Base-by-base conservation (phyloP, 1,140 invertebrate species). In the Pomacea maculata region DNA sequence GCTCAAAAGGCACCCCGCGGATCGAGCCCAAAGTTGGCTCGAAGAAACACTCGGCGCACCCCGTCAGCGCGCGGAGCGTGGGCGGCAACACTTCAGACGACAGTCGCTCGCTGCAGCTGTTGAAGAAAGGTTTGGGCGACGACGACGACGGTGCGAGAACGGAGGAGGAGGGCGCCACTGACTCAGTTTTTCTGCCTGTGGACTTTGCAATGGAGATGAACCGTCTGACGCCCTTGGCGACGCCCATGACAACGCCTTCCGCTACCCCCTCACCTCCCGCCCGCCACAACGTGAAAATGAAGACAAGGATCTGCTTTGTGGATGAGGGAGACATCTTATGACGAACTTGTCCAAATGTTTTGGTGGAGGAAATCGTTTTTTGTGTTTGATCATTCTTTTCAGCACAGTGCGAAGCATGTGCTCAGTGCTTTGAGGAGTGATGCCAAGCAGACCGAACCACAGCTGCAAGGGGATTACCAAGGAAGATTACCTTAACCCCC, bases 1-100 rank as follows among this genome's bases (percentile, higher is more conserved):
- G 81, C 14, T 84, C 83, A 77, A 84, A 83, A 34, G 84, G 80
- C 78, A 80, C 78, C 57, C 68, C 54, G 17, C 64, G 65, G 52
- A 10, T 67, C 9, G 77, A 65, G 78, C 75, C 76, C 67, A 85
- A 34, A 80, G 68, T 65, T 82, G 82, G 15, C 79, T 75, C 29
- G 79, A 78, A 71, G 86, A 86, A 79, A 83, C 85, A 9, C 57
- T 61, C 57, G 57, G 11, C 57, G 57, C 15, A 1, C 15, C 8
- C 57, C 3, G 57, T 0, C 11, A 61, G 57, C 15, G 11, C 15
- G 15, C 11, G 57, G 15, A 61, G 15, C 15, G 57, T 11, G 11
- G 57, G 57, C 8, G 57, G 57, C 11, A 61, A 61, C 15, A 61
- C 11, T 1, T 61, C 57, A 17, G 57, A 61, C 57, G 57, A 61